A percentile compares a stretch with the other conserved stretches of the same genome.
Evolutionary conservation across 2,797 vertebrate species (phyloP).

Genomic region (Cottoperca gobio): DNA sequence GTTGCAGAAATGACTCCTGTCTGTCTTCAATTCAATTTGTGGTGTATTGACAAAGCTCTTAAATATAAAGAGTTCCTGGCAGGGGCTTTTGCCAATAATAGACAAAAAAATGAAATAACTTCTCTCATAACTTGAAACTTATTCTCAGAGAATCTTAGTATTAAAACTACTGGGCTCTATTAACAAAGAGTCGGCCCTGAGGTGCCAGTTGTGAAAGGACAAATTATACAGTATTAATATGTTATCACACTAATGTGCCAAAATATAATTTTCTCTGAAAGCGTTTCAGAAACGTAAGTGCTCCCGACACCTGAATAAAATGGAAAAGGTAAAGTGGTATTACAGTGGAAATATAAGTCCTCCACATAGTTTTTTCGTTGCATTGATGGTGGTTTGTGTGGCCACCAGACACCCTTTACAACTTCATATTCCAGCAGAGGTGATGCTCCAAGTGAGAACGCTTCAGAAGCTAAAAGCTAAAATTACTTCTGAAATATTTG

Average conservation of each 20-base stretch:
- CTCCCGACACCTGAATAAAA: slow-evolving; percentile 22
- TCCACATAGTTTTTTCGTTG: neutral
- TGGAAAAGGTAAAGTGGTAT: slow-evolving; percentile 14
- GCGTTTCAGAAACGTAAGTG: slow-evolving; percentile 15
- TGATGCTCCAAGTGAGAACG: neutral
- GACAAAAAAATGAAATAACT: slow-evolving; percentile 13
- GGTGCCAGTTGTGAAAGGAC: slow-evolving; percentile 11
- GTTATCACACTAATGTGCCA: slow-evolving; percentile 13
- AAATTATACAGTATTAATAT: slow-evolving; percentile 22
- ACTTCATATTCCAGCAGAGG: neutral
- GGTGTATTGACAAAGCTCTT: slow-evolving; percentile 17
- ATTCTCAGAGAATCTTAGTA: neutral
- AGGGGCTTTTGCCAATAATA: slow-evolving; percentile 16
- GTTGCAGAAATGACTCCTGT: neutral
- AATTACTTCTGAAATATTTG: neutral
- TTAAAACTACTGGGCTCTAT: neutral
- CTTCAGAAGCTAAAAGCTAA: neutral
- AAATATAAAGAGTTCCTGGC: slow-evolving; percentile 3
- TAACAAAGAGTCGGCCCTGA: slow-evolving; percentile 13
- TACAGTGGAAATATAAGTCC: slow-evolving; percentile 4
- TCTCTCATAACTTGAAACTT: slow-evolving; percentile 4
- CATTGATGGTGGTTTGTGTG: neutral
- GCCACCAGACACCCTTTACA: neutral
- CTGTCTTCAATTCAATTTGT: slow-evolving; percentile 19
- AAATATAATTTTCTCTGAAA: slow-evolving; percentile 15